Evolutionary conservation across 2,888 invertebrate genomes (phyloP).

Genomic region (Hanleya hanleyi): DNA sequence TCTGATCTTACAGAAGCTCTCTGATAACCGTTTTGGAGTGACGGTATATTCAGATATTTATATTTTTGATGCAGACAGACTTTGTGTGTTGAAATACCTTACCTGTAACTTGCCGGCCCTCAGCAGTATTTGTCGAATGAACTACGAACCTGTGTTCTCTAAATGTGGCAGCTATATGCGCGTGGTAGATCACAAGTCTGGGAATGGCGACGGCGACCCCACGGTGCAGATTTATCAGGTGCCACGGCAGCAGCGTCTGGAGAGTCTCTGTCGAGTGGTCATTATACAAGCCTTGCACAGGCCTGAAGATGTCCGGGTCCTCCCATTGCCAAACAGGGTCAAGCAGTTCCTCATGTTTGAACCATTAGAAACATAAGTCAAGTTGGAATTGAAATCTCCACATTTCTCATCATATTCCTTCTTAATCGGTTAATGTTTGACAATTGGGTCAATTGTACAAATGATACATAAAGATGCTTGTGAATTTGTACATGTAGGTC

Average conservation of each 20-base stretch:
- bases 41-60: slow-evolving; percentile 40
- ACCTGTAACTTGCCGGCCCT: slow-evolving; percentile 36
- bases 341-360: slow-evolving; percentile 29
- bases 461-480: no score
- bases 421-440: no score
- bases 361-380: slow-evolving; percentile 12
- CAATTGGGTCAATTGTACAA: no score
- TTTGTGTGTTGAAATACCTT: slow-evolving; percentile 37
- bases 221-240: slow-evolving; percentile 40
- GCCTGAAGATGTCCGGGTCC: slow-evolving; percentile 14
- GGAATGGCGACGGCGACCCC: slow-evolving; percentile 10
- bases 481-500: no score
- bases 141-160: slow-evolving; percentile 43
- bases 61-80: slow-evolving; percentile 34
- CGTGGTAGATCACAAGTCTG: slow-evolving; percentile 31
- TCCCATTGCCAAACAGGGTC: slow-evolving; percentile 31
- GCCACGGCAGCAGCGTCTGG: slow-evolving; percentile 33
- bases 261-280: slow-evolving; percentile 39
- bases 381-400: no score
- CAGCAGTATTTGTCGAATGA: slow-evolving; percentile 34
- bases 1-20: slow-evolving; percentile 42
- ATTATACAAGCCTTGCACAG: slow-evolving; percentile 31
- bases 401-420: no score
- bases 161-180: slow-evolving; percentile 42
- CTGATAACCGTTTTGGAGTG: slow-evolving; percentile 38